A percentile compares a stretch with the other conserved stretches of the same genome.
phyloP scores from a whole-genome alignment of 1,140 invertebrate genomes.

The Drosophila pachea region DNA sequence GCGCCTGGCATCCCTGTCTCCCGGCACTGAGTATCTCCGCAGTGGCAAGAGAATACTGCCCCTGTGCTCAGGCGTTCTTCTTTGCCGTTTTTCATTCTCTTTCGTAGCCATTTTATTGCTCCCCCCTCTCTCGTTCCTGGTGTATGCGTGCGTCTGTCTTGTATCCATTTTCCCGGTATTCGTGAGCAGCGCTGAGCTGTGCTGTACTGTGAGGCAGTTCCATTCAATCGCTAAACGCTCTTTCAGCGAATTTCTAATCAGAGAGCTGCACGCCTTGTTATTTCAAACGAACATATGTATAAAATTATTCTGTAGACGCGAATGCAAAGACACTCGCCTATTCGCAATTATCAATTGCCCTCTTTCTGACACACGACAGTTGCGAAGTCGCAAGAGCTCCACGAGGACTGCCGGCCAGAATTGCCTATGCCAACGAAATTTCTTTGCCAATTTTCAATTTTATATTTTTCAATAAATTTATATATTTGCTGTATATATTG shows the following conservation, averaged over 20 bases:
- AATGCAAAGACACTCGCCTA: too few species aligned
- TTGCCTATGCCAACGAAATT: too few species aligned
- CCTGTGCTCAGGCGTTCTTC: constrained; percentile 31
- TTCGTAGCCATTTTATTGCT: constrained; percentile 72
- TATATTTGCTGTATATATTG: too few species aligned
- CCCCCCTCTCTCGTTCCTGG: constrained; percentile 20
- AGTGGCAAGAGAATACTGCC: constrained; percentile 52
- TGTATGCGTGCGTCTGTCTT: constrained; percentile 46
- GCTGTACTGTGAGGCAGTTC: constrained; percentile 6
- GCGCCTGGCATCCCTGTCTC: constrained; percentile 66
- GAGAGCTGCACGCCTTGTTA: constrained; percentile 2
- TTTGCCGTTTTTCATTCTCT: constrained; percentile 48
- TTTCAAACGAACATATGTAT: constrained; percentile 1
- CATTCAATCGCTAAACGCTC: constrained; percentile 18
- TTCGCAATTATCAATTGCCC: too few species aligned
- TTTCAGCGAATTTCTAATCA: constrained; percentile 21
- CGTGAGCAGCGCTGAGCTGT: not conserved
- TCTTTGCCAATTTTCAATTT: too few species aligned
- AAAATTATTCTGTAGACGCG: not conserved
- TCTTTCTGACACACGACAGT: too few species aligned
- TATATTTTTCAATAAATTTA: too few species aligned
- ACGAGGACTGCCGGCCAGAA: too few species aligned
- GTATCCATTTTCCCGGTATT: constrained; percentile 41
- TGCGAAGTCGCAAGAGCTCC: too few species aligned
- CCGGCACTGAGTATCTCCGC: constrained; percentile 52